Evolutionary conservation across 2,113 vertebrate genomes (phyloP).

Genomic region (Etheostoma cragini): DNA sequence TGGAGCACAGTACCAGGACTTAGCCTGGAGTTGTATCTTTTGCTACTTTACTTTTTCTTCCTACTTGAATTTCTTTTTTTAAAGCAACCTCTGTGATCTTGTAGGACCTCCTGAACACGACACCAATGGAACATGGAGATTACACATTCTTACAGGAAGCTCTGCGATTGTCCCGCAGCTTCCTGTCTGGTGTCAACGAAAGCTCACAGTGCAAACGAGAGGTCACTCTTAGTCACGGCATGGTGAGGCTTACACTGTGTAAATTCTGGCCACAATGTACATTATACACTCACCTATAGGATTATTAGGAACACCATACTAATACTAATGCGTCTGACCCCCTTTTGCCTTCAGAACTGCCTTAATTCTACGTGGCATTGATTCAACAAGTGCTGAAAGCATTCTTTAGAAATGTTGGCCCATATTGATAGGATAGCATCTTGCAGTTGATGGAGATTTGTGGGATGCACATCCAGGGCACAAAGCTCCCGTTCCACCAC

Average conservation of each 20-base stretch:
- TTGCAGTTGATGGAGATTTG: too few relatives aligned
- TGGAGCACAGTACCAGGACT: not conserved
- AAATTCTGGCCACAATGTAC: not conserved
- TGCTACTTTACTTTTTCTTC: not conserved
- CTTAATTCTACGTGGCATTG: too few relatives aligned
- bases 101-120: slow-evolving; percentile 83
- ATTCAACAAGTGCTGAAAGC: too few relatives aligned
- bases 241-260: slow-evolving; percentile 64
- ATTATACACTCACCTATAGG: too few relatives aligned
- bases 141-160: slow-evolving; percentile 75
- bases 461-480: too few relatives aligned
- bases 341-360: too few relatives aligned
- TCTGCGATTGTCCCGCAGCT: slow-evolving; percentile 83
- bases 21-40: not conserved
- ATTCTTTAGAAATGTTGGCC: too few relatives aligned
- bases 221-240: slow-evolving; percentile 80
- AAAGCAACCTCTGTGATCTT: not conserved
- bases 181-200: slow-evolving; percentile 84
- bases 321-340: too few relatives aligned
- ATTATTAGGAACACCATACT: too few relatives aligned
- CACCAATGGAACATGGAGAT: slow-evolving; percentile 77
- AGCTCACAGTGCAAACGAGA: slow-evolving; percentile 78
- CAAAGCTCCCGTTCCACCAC: too few relatives aligned
- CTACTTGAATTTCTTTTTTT: too few relatives aligned
- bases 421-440: too few relatives aligned